These are phyloP conservation scores for Synanthedon tipuliformis DNA, from an alignment of 2,888 invertebrate species.

Conservation along the genomic window DNA sequence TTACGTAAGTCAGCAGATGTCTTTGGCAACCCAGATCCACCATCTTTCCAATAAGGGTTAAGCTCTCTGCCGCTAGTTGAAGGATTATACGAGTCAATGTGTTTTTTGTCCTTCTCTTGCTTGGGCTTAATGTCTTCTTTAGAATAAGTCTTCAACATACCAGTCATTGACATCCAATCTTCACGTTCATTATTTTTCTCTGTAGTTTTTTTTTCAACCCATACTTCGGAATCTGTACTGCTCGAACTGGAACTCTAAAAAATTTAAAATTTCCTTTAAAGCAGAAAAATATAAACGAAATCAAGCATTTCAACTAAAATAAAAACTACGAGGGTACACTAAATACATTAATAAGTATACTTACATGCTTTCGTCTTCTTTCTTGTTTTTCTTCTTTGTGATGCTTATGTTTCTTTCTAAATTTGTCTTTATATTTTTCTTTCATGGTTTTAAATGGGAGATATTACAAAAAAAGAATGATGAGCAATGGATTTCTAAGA, in stretches of 20 bases:
- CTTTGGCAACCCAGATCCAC: slow-evolving; percentile 85
- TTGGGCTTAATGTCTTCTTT: slow-evolving; percentile 58
- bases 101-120: slow-evolving; percentile 59
- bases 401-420: slow-evolving; percentile 40
- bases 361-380: slow-evolving; percentile 23
- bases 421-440: slow-evolving; percentile 40
- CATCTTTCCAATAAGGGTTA: slow-evolving; percentile 93
- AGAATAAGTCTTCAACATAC: slow-evolving; percentile 54
- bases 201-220: slow-evolving; percentile 69
- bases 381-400: slow-evolving; percentile 30
- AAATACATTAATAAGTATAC: slow-evolving; percentile 7
- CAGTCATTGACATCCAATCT: slow-evolving; percentile 83
- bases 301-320: background rate
- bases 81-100: slow-evolving; percentile 74
- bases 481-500: too few species aligned
- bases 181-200: slow-evolving; percentile 62
- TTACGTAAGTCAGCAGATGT: slow-evolving; percentile 41
- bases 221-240: slow-evolving; percentile 59
- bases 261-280: slow-evolving; percentile 6
- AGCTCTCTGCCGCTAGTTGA: slow-evolving; percentile 81
- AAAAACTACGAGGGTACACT: background rate
- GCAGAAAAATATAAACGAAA: background rate
- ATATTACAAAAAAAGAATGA: too few species aligned
- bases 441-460: background rate
- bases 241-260: slow-evolving; percentile 40